Percentiles rank a stretch among this genome's conserved stretches.
Evolutionary conservation across 2,113 vertebrate species (phyloP).

Genomic region (Halichoeres trimaculatus): DNA sequence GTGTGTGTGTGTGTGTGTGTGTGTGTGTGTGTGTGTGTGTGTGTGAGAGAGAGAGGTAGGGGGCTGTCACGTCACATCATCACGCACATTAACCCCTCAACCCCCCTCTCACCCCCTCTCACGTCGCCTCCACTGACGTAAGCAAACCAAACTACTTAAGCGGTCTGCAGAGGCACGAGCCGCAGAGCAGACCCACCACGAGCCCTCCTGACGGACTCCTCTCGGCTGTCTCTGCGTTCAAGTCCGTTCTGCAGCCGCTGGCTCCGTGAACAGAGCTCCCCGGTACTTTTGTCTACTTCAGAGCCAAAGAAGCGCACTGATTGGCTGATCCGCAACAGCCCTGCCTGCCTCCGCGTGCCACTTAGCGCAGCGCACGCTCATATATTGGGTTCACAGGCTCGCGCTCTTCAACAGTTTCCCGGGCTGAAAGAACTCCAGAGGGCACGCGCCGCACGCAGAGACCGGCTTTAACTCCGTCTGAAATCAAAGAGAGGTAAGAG

Average conservation of each 20-base stretch:
- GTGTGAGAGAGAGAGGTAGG: not conserved
- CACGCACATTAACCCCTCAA: slow-evolving; percentile 10
- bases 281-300: not conserved
- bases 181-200: not conserved
- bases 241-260: too few relatives aligned
- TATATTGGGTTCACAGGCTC: slow-evolving; percentile 27
- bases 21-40: slow-evolving; percentile 1
- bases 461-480: not conserved
- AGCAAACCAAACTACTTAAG: slow-evolving; percentile 41
- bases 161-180: not conserved
- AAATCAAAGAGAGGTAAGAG: slow-evolving; percentile 45
- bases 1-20: not conserved
- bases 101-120: slow-evolving; percentile 7
- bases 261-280: not conserved
- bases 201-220: not conserved
- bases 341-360: not conserved
- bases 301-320: slow-evolving; percentile 11
- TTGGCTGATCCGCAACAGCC: slow-evolving; percentile 26
- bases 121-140: slow-evolving; percentile 48
- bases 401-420: slow-evolving; percentile 4
- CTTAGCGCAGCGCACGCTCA: not conserved
- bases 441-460: not conserved
- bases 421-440: not conserved
- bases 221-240: not conserved
- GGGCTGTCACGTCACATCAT: slow-evolving; percentile 25